Base-by-base conservation (phyloP, 2,888 invertebrate genomes). In the Lamellibrachia satsuma region DNA sequence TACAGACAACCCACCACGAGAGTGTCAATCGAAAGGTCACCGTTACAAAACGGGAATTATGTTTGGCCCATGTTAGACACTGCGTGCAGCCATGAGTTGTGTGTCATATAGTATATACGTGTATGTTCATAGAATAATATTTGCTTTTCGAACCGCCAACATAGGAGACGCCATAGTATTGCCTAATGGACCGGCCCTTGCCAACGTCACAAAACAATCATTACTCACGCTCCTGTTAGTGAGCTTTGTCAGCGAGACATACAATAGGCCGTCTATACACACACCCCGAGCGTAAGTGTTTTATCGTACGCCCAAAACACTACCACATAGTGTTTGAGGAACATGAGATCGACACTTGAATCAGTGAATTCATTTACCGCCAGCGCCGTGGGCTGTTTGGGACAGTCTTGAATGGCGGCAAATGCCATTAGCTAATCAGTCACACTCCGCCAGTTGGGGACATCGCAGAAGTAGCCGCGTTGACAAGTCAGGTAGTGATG, bases 361-460 rank as follows among this genome's bases (percentile, higher is more conserved):
- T 75, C 75, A 75, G 3, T 22, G 22, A 22, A 75, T 75, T 55
- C n/a, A 75, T 75, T 75, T 22, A n/a, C 22, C 11, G 75, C 75
- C 75, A 22, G 3, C 75, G 75, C 22, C 39, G 39, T 75, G 75
- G 75, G 22, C 9, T 6, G 75, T 75, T 75, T 75, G 75, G 22
- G 75, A 7, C n/a, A 11, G 75, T 22, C 22, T 75, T 75, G 75
- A 75, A 22, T 75, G 75, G 75, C 22, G 75, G n/a, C 75, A 15
- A 75, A 75, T 22, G 75, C 11, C 75, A 75, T 75, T 75, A 75
- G 75, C 75, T n/a, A 75, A 75, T 75, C 75, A 75, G 75, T 75
- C 75, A 75, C 15, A 75, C n/a, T 22, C 22, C 15, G n/a, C 75
- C 75, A 15, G 22, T 11, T 6, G 15, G 75, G 3, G 60, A 60